These are phyloP conservation scores for Sandelia bainsii DNA, from an alignment of 2,797 vertebrate genomes.

Conservation along the genomic window DNA sequence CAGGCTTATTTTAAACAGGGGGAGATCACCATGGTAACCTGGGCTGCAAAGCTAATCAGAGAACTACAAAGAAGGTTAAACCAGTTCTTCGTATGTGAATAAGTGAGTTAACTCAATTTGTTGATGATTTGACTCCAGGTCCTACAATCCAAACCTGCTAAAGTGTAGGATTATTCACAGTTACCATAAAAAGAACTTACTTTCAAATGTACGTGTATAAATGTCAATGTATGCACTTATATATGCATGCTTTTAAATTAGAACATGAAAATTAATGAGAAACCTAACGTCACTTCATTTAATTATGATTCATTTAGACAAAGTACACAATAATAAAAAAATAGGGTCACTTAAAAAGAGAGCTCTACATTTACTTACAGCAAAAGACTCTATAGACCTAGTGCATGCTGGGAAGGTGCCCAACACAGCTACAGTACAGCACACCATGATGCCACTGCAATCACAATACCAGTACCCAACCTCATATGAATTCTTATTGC, in stretches of 20 bases:
- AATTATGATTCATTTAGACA: too few species aligned
- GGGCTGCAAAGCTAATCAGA: conserved; percentile 14
- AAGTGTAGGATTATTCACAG: neutral
- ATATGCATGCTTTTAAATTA: too few species aligned
- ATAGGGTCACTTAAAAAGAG: too few species aligned
- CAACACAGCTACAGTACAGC: neutral
- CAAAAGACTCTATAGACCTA: too few species aligned
- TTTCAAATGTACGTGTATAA: too few species aligned
- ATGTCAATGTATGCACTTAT: too few species aligned
- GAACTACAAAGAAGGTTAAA: neutral
- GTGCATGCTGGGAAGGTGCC: neutral
- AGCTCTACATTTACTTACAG: too few species aligned
- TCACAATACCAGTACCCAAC: neutral
- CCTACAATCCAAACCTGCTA: neutral
- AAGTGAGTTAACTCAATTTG: neutral
- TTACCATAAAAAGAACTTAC: too few species aligned
- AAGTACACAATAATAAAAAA: too few species aligned
- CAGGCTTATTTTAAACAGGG: conserved; percentile 24
- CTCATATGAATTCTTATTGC: neutral
- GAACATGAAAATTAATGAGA: too few species aligned
- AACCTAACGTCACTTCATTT: too few species aligned
- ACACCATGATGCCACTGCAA: neutral
- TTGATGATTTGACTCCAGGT: neutral
- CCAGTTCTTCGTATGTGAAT: neutral
- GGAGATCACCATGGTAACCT: conserved; percentile 20